Conservation (phyloP, 1,140 invertebrate species). For the Tetragnatha versicolor region DNA sequence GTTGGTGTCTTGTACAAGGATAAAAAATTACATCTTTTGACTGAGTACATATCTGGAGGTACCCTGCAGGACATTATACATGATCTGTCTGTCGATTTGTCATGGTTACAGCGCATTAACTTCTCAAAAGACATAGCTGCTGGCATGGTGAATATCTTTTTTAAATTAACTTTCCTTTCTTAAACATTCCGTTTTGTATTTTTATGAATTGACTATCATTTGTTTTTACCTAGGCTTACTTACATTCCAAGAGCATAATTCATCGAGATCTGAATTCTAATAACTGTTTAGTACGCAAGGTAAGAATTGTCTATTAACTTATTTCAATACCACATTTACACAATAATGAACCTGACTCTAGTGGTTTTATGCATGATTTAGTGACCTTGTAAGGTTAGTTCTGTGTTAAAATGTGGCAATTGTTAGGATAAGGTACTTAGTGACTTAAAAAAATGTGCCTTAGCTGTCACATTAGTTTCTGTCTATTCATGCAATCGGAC, state of each 20-base stretch:
- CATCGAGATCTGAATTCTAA: conserved; percentile 96
- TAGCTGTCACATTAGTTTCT: too few species aligned
- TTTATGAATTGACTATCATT: too few species aligned
- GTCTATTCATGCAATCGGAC: too few species aligned
- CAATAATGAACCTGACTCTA: too few species aligned
- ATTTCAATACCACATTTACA: too few species aligned
- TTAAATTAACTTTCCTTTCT: neutral
- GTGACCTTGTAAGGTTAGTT: too few species aligned
- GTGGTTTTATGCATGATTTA: too few species aligned
- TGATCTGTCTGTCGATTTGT: conserved; percentile 73
- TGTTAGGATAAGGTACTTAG: too few species aligned
- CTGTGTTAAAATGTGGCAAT: too few species aligned
- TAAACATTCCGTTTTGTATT: neutral
- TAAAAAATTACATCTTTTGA: conserved; percentile 86
- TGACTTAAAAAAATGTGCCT: too few species aligned
- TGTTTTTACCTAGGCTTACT: conserved; percentile 70
- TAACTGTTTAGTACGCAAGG: conserved; percentile 86
- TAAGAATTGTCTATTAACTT: conserved; percentile 53
- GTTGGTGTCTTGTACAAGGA: conserved; percentile 94
- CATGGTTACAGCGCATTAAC: conserved; percentile 82
- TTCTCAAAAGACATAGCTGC: conserved; percentile 90
- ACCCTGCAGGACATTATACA: conserved; percentile 87
- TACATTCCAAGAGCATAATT: conserved; percentile 93
- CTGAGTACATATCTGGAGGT: conserved; percentile 89
- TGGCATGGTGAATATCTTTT: conserved; percentile 72